Evolutionary conservation across 2,888 invertebrate species (phyloP).

Genomic region (Steinernema hermaphroditum): DNA sequence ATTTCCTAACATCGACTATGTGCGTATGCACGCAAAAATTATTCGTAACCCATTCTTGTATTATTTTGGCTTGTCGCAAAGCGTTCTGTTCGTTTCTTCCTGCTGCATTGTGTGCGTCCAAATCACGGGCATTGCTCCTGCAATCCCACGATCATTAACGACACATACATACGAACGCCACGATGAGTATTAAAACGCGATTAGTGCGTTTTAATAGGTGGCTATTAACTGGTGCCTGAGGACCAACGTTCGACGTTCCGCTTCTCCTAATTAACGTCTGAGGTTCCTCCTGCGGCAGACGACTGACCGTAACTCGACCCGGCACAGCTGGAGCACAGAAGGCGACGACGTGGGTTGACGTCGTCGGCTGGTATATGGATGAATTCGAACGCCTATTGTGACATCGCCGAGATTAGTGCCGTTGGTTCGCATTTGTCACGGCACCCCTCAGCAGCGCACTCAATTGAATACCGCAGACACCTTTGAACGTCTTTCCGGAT

Average conservation of each 20-base stretch:
- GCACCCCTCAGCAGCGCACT: not conserved
- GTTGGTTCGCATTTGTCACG: not conserved
- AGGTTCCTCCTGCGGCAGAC: not conserved
- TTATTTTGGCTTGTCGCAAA: too few relatives aligned
- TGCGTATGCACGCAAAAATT: too few relatives aligned
- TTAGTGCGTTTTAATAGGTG: constrained; percentile 8
- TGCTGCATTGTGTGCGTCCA: not conserved
- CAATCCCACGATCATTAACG: constrained; percentile 21
- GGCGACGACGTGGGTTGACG: not conserved
- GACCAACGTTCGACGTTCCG: not conserved
- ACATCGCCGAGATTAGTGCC: constrained; percentile 3
- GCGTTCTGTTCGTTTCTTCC: not conserved
- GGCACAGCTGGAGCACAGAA: not conserved
- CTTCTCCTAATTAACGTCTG: not conserved
- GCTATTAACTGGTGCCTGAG: not conserved
- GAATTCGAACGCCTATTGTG: not conserved
- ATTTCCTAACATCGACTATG: too few relatives aligned
- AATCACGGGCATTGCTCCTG: not conserved
- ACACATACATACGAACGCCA: not conserved
- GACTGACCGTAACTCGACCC: not conserved
- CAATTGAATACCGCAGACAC: not conserved
- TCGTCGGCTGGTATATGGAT: not conserved
- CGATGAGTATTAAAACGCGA: constrained; percentile 15
- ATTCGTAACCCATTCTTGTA: too few relatives aligned
- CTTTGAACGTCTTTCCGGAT: not conserved